Evolutionary conservation across 2,888 invertebrate species (phyloP).

Genomic region (Ischnura elegans): DNA sequence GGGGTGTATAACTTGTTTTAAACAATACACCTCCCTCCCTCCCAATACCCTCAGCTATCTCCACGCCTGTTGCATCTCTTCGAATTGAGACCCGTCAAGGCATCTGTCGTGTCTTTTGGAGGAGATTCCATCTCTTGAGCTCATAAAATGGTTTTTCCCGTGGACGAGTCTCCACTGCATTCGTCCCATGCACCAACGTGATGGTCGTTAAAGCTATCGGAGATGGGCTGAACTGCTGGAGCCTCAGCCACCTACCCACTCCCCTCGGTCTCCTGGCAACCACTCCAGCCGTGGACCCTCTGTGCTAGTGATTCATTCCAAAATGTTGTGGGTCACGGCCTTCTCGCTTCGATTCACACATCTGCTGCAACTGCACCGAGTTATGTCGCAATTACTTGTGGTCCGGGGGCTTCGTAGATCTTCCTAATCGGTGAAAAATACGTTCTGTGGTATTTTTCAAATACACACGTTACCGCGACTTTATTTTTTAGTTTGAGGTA

Average conservation of each 20-base stretch:
- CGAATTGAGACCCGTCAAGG: too few species aligned
- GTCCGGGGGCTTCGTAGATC: too few species aligned
- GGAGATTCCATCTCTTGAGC: background rate
- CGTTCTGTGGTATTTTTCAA: too few species aligned
- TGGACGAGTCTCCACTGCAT: background rate
- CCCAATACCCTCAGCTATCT: too few species aligned
- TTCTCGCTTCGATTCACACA: background rate
- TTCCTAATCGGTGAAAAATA: too few species aligned
- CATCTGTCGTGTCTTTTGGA: too few species aligned
- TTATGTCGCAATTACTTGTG: too few species aligned
- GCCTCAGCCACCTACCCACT: background rate
- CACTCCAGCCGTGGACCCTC: background rate
- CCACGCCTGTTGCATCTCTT: too few species aligned
- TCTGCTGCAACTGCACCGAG: background rate
- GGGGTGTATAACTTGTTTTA: too few species aligned
- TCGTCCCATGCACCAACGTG: background rate
- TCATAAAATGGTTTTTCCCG: background rate
- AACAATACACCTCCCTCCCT: too few species aligned
- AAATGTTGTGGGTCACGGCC: slow-evolving; percentile 7
- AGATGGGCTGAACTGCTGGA: background rate
- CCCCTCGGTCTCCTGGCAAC: background rate
- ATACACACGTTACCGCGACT: too few species aligned
- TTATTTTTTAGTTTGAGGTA: too few species aligned
- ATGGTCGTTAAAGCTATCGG: background rate
- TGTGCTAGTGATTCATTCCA: background rate